Evolutionary conservation across 2,113 vertebrate species (phyloP).

Genomic region (Catagonus wagneri): DNA sequence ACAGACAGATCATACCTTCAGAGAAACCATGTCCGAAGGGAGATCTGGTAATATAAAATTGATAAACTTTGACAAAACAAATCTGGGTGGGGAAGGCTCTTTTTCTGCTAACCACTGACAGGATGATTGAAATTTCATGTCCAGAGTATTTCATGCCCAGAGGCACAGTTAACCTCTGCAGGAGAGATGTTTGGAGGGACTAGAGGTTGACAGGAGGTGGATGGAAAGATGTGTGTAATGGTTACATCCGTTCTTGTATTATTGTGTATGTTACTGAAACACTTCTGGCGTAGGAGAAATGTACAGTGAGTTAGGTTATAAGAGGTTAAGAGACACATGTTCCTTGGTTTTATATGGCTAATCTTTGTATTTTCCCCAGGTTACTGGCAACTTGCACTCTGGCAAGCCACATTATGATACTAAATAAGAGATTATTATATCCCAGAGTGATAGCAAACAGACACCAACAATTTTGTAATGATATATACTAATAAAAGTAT

Average conservation of each 20-base stretch:
- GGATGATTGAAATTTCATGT: not conserved
- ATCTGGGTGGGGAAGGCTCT: not conserved
- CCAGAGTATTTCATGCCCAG: not conserved
- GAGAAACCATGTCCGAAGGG: accelerated
- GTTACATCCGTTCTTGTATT: not conserved
- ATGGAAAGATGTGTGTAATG: not conserved
- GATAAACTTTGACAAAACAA: not conserved
- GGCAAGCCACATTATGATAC: not conserved
- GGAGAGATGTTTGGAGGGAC: not conserved
- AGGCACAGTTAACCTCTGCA: not conserved
- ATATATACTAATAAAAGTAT: not conserved
- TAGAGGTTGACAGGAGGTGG: too few relatives aligned
- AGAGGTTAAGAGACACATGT: not conserved
- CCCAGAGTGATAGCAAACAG: not conserved
- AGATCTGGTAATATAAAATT: not conserved
- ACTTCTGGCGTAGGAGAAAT: not conserved
- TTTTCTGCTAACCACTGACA: not conserved
- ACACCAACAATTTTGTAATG: not conserved
- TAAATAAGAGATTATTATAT: not conserved
- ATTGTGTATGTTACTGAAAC: not conserved
- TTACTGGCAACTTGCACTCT: not conserved
- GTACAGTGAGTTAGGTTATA: not conserved
- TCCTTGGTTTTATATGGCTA: not conserved
- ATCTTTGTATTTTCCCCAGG: not conserved
- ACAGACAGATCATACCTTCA: not conserved